Percentiles rank a stretch among this genome's conserved stretches.
Evolutionary conservation across 2,797 vertebrate species (phyloP).

Genomic region (Sparus aurata): DNA sequence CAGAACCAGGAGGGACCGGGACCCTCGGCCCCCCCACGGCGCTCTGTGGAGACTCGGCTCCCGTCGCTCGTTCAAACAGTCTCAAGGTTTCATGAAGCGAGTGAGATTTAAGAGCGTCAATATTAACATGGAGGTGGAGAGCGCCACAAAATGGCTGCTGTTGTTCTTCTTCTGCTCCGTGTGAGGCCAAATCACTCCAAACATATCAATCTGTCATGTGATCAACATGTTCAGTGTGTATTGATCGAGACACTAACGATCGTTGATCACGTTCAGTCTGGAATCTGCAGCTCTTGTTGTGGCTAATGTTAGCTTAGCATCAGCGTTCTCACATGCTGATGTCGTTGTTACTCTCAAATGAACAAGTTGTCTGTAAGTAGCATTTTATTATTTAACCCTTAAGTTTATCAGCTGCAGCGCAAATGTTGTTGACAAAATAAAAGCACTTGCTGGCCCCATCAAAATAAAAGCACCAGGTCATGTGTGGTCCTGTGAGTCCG

Average conservation of each 20-base stretch:
- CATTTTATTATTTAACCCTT: not conserved
- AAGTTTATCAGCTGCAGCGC: too few species aligned
- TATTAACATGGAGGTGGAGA: not conserved
- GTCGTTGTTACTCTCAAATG: not conserved
- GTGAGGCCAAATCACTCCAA: not conserved
- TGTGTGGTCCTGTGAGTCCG: too few species aligned
- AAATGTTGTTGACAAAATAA: conserved; percentile 3
- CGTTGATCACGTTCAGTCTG: too few species aligned
- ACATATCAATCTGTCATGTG: not conserved
- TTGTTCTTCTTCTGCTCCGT: not conserved
- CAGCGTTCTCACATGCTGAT: too few species aligned
- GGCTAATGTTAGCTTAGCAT: not conserved
- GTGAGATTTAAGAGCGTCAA: not conserved
- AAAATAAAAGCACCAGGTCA: not conserved
- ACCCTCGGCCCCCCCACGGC: not conserved
- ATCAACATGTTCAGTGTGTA: not conserved
- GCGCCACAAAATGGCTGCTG: too few species aligned
- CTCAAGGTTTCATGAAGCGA: not conserved
- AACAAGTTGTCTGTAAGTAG: not conserved
- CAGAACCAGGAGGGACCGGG: conserved; percentile 10
- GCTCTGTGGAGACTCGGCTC: not conserved
- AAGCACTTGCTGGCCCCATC: not conserved
- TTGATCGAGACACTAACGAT: too few species aligned
- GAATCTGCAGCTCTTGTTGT: not conserved
- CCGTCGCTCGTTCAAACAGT: not conserved